phyloP scores from a whole-genome alignment of 2,797 vertebrate species.

The Adrianichthys oophorus region DNA sequence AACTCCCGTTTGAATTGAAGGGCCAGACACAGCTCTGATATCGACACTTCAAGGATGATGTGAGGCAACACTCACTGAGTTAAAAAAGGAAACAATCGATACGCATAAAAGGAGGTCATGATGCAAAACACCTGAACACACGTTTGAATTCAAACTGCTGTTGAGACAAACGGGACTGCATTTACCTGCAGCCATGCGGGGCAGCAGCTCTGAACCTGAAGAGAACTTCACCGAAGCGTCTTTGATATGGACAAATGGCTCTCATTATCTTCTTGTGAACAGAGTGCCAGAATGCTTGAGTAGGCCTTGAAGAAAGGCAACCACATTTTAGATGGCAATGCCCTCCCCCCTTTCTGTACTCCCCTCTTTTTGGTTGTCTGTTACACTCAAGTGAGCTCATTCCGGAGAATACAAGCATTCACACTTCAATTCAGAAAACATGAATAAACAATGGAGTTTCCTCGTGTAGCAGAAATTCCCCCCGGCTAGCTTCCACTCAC shows the following conservation, averaged over 20 bases:
- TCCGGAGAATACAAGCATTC: slow-evolving; percentile 68
- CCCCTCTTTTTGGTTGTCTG: slow-evolving; percentile 14
- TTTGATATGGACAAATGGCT: slow-evolving; percentile 76
- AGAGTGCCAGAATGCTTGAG: slow-evolving; percentile 53
- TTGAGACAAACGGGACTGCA: slow-evolving; percentile 32
- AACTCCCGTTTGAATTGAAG: slow-evolving; percentile 44
- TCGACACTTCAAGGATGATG: slow-evolving; percentile 43
- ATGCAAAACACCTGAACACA: slow-evolving; percentile 14
- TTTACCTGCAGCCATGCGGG: slow-evolving; percentile 6
- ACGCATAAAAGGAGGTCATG: slow-evolving; percentile 19
- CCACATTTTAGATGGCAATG: slow-evolving; percentile 53
- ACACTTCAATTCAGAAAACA: slow-evolving; percentile 80
- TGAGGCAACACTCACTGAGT: slow-evolving; percentile 11
- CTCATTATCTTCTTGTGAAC: slow-evolving; percentile 67
- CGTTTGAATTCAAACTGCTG: slow-evolving; percentile 28
- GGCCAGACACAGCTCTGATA: slow-evolving; percentile 25
- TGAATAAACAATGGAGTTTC: slow-evolving; percentile 80
- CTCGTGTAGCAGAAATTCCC: slow-evolving; percentile 75
- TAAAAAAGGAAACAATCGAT: slow-evolving; percentile 64
- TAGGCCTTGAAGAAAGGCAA: slow-evolving; percentile 49
- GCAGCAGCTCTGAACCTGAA: slow-evolving; percentile 7
- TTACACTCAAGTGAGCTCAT: slow-evolving; percentile 57
- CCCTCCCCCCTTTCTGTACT: slow-evolving; percentile 11
- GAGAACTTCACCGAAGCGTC: slow-evolving; percentile 59
- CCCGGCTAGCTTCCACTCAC: slow-evolving; percentile 39